phyloP scores from a whole-genome alignment of 2,888 invertebrate genomes.

The Agrilus cyanescens region DNA sequence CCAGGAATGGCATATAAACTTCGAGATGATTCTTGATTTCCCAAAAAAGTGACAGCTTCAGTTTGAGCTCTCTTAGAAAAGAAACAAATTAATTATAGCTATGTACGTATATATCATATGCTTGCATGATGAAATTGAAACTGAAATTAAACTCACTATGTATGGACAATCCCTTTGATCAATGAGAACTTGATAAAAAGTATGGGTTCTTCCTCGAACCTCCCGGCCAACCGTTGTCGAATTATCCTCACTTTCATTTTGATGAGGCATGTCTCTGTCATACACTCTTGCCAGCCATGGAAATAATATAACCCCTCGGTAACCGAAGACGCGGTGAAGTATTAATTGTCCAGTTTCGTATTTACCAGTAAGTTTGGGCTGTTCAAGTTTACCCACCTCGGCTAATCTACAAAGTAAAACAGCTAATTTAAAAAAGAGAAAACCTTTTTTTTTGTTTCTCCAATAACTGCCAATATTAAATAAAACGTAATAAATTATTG shows the following conservation, averaged over 20 bases:
- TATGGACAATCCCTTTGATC: slow-evolving; percentile 94
- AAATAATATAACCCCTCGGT: slow-evolving; percentile 91
- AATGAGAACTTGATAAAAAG: slow-evolving; percentile 96
- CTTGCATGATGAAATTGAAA: neutral
- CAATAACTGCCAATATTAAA: neutral
- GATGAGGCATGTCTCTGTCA: slow-evolving; percentile 70
- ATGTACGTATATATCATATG: slow-evolving; percentile 1
- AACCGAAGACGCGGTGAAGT: slow-evolving; percentile 92
- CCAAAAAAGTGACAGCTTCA: slow-evolving; percentile 93
- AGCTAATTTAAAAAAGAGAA: neutral
- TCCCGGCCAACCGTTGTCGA: slow-evolving; percentile 57
- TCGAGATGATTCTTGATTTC: slow-evolving; percentile 89
- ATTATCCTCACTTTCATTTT: slow-evolving; percentile 28
- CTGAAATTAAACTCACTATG: slow-evolving; percentile 57
- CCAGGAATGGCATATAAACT: slow-evolving; percentile 95
- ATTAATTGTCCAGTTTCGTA: slow-evolving; percentile 95
- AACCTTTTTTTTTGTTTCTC: neutral
- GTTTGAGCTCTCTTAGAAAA: slow-evolving; percentile 81
- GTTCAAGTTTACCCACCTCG: slow-evolving; percentile 86
- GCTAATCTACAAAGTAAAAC: slow-evolving; percentile 55
- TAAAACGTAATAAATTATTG: too few species aligned
- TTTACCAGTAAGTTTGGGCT: slow-evolving; percentile 75
- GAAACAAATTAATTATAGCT: neutral
- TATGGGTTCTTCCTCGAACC: slow-evolving; percentile 81
- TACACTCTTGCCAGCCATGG: slow-evolving; percentile 95